Evolutionary conservation across 2,113 vertebrate genomes (phyloP), one percentile per base, ranked within the genome.

Genomic region (Laterallus jamaicensis): DNA sequence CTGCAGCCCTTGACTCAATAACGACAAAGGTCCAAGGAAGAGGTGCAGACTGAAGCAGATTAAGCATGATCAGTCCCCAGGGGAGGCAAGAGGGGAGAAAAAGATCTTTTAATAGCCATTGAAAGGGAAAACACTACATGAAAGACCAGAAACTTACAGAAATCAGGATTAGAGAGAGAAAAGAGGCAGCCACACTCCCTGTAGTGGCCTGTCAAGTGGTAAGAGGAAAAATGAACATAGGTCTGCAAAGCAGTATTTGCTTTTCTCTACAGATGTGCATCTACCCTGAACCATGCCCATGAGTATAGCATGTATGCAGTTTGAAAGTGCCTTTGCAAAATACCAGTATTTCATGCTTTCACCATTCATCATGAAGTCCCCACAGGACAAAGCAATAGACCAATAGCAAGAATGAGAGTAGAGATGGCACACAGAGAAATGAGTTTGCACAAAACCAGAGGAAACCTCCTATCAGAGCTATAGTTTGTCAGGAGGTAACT

Each of bases 301-400:
- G 24, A 60, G 17, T 44, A 37, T n/a, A 39, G 11, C 0, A 0
- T 2, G 4, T 7, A 3, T 0, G 2, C 12, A 16, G 14, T 40
- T 63, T 76, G 74, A 55, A 40, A 69, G 18, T 7, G 11, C 39
- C 50, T 56, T 40, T 52, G 18, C 49, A 70, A 85, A 52, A 67
- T 2, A 40, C 2, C 11, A 15, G 1, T 2, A 1, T 16, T 69
- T 68, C 25, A 68, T 29, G 17, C 25, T 91, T 73, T 56, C 42
- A 52, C 12, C 15, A 15, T 59, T 29, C 25, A 20, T 37, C 31
- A 18, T 3, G 1, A 60, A 68, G 21, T 5, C 26, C 31, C 28
- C 74, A 18, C 7, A 76, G n/a, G 54, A 20, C 8, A 75, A 49
- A 90, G 28, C 10, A 58, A n/a, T 50, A 64, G 7, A 3, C 7